Conservation (phyloP, 2,797 vertebrate species). For the Holocentrus rufus region DNA sequence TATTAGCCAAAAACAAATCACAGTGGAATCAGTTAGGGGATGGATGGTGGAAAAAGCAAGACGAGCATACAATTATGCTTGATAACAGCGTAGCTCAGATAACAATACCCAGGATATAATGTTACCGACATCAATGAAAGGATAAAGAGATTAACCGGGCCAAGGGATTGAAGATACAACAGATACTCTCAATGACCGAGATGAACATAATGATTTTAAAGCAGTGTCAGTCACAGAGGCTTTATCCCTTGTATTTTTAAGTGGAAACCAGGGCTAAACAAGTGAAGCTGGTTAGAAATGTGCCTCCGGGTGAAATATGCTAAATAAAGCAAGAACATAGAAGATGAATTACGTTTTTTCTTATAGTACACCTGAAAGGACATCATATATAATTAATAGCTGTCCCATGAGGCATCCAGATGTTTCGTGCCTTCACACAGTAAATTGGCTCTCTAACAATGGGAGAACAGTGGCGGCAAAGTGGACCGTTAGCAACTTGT, state of each 20-base stretch:
- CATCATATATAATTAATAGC: neutral
- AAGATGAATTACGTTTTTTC: neutral
- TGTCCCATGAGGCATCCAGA: neutral
- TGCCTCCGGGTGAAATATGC: no score
- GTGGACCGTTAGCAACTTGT: neutral
- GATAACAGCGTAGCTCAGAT: constrained; percentile 73
- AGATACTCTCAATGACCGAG: constrained; percentile 69
- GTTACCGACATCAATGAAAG: constrained; percentile 81
- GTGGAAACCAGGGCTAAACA: constrained; percentile 50
- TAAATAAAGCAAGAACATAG: no score
- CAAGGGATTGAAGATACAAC: constrained; percentile 66
- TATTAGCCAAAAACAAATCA: constrained; percentile 67
- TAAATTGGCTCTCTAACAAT: neutral
- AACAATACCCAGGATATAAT: constrained; percentile 77
- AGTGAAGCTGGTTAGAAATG: neutral
- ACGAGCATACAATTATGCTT: constrained; percentile 51
- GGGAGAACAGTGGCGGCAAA: neutral
- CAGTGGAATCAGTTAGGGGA: constrained; percentile 47
- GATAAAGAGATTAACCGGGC: constrained; percentile 75
- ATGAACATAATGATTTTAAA: constrained; percentile 77
- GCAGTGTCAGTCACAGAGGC: constrained; percentile 70
- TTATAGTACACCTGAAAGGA: constrained; percentile 4
- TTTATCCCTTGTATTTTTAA: constrained; percentile 20
- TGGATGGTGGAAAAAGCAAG: constrained; percentile 64
- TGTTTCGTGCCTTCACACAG: neutral